Evolutionary conservation across 2,888 invertebrate genomes (phyloP), one percentile per base, ranked within the genome.

Genomic region (Drosophila nigritarsus): DNA sequence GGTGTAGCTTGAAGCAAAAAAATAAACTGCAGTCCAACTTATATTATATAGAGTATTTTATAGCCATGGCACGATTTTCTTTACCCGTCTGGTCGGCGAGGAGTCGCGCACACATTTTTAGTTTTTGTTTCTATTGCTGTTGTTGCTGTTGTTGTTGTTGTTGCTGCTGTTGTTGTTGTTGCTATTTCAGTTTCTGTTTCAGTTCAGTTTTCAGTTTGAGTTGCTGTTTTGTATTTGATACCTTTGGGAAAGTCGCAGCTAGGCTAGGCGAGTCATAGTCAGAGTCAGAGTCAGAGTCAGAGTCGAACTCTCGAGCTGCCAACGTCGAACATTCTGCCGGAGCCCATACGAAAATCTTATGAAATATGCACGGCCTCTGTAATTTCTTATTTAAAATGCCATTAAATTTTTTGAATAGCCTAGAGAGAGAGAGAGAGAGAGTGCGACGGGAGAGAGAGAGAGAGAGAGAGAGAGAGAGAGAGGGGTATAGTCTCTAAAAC

Each of bases 321-420:
- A 80, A 15, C 71, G 89, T 78, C 86, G 88, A 88, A 82, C 87
- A 75, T 82, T 67, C 36, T 55, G 72, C 60, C 50, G 66, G 54
- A 70, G 67, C 76, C 78, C 66, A 88, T 87, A 84, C 84, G 83
- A 83, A 90, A 91, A 85, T 89, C 92, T 87, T 90, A 92, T 92
- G 87, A 92, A 92, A 92, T 91, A 92, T 92, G 92, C 91, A 92
- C 81, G 87, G 85, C 81, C 88, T 90, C 89, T 89, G 91, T 91
- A 92, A 92, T 92, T 92, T 92, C 92, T 92, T 92, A 92, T 92
- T 92, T 92, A 92, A 92, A 92, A 92, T 92, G 92, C 92, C 92
- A 92, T 92, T 92, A 92, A 92, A 91, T 90, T 91, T 91, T 92
- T 91, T 92, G 91, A 91, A 92, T 91, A 92, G 92, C 91, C 83